These are phyloP conservation scores for Nycteola revayana DNA, from an alignment of 2,888 invertebrate genomes.

Conservation along the genomic window DNA sequence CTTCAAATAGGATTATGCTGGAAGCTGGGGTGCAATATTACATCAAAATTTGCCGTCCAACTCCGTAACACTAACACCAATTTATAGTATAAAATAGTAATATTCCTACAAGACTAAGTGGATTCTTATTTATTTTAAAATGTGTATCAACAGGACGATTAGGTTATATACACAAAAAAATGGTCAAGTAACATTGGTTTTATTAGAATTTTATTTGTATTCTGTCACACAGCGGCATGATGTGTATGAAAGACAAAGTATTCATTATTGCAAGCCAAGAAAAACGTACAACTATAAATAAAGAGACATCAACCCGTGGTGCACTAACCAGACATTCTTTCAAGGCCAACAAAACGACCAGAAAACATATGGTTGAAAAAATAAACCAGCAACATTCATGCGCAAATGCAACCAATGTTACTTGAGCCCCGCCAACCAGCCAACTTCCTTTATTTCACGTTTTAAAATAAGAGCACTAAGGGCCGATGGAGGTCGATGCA, in stretches of 20 bases:
- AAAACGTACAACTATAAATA: constrained; percentile 59
- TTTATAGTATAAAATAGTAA: no score
- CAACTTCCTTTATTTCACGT: constrained; percentile 53
- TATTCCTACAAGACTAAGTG: no score
- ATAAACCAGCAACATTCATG: constrained; percentile 55
- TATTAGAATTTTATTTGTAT: constrained; percentile 5
- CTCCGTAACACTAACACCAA: no score
- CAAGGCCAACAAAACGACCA: constrained; percentile 76
- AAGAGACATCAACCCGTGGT: constrained; percentile 55
- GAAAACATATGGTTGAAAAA: constrained; percentile 76
- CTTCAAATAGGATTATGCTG: constrained; percentile 21
- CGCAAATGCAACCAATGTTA: constrained; percentile 42
- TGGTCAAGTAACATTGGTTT: no score
- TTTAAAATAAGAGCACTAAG: constrained; percentile 47
- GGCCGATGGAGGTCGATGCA: constrained; percentile 42
- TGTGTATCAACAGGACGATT: no score
- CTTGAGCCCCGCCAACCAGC: constrained; percentile 47
- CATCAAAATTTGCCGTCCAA: no score
- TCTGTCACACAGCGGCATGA: constrained; percentile 9
- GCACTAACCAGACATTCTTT: constrained; percentile 70
- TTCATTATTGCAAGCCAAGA: constrained; percentile 24
- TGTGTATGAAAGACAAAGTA: constrained; percentile 22
- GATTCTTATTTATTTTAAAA: no score
- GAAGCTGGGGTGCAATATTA: constrained; percentile 12
- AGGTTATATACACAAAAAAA: no score